Evolutionary conservation across 2,113 vertebrate genomes (phyloP), one percentile per base, ranked within the genome.

Genomic region (Choloepus hoffmanni): DNA sequence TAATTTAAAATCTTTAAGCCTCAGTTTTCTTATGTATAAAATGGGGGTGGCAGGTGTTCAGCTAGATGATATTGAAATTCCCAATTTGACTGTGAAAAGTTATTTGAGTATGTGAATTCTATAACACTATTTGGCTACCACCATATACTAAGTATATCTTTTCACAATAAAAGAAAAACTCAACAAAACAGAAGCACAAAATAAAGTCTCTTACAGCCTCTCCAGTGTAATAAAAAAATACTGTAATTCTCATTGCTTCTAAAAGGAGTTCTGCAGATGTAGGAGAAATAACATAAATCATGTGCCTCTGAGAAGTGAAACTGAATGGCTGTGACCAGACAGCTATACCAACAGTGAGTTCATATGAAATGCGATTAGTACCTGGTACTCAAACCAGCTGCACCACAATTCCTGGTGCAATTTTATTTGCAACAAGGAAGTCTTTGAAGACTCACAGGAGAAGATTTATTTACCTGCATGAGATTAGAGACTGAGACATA

Each of bases 241-340:
- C 92, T 96, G 93, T 65, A 43, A 92, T 92, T 94, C 88, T 96
- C 90, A 96, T 94, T 70, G 89, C 92, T 68, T 83, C 67, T 94
- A 55, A 90, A 95, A 96, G 16, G 90, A 96, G 26, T 92, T 97
- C 73, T 92, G 65, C 74, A 95, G 94, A 97, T 96, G 90, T 97
- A 85, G 13, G 60, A 91, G 86, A 40, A 84, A 93, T 88, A 88
- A 62, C 81, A 88, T 95, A 95, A 96, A 92, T 85, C 86, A 30
- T 93, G 78, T 65, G 15, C 24, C 21, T 70, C 86, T 91, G 84
- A 28, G 33, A 82, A 77, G 72, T 92, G 85, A 89, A 93, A 70
- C 40, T 82, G 62, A 97, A 90, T 16, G 62, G 63, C 81, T 86
- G 7, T 50, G 76, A 85, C 14, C n/a, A 76, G 50, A 60, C 78